Evolutionary conservation across 2,888 invertebrate species (phyloP).

Genomic region (Lasioglossum oenotherae): DNA sequence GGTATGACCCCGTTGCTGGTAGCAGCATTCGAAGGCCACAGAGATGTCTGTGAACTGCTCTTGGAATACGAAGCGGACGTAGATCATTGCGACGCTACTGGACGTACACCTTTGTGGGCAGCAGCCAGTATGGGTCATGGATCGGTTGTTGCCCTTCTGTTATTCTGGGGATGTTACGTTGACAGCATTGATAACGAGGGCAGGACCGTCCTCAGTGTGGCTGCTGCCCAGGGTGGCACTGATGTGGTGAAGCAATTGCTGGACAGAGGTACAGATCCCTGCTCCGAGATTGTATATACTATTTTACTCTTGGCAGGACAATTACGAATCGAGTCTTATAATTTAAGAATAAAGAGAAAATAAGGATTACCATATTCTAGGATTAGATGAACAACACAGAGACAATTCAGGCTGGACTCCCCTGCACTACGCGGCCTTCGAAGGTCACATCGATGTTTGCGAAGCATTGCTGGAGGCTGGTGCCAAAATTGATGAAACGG

Average conservation of each 20-base stretch:
- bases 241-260: conserved; percentile 95
- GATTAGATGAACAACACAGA: conserved; percentile 93
- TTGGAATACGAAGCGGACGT: conserved; percentile 97
- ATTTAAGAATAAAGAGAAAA: background rate
- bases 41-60: conserved; percentile 95
- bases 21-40: conserved; percentile 96
- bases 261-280: conserved; percentile 88
- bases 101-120: conserved; percentile 95
- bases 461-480: conserved; percentile 94
- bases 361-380: conserved; percentile 69
- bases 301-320: background rate
- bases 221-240: conserved; percentile 94
- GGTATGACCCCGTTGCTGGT: conserved; percentile 95
- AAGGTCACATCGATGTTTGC: conserved; percentile 94
- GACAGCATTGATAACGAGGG: conserved; percentile 98
- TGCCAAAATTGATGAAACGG: conserved; percentile 94
- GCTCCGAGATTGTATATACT: background rate
- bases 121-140: conserved; percentile 97
- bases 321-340: background rate
- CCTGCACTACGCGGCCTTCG: conserved; percentile 97
- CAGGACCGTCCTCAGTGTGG: conserved; percentile 94
- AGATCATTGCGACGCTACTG: conserved; percentile 93
- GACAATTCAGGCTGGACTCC: conserved; percentile 99
- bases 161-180: conserved; percentile 98
- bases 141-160: conserved; percentile 92